Evolutionary conservation across 2,113 vertebrate genomes (phyloP), one percentile per base, ranked within the genome.

Genomic region (Hymenochirus boettgeri): DNA sequence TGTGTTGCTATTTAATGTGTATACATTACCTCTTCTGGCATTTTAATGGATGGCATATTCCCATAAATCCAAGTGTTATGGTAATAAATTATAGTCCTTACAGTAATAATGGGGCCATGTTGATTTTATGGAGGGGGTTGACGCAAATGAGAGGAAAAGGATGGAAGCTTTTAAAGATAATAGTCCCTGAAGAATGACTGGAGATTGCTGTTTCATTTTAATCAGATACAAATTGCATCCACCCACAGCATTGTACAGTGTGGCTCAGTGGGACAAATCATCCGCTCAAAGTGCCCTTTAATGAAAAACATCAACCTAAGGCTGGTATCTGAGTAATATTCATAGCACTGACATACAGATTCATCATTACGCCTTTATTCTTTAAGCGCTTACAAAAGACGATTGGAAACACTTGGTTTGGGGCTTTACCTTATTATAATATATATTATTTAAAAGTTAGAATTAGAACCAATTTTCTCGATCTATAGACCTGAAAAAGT

Each of bases 181-280:
- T 48, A 48, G n/a, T 42, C 18, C 8, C 19, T 21, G 15, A 22
- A 2, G 18, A 48, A 22, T 48, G 9, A 21, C 46, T 48, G 4
- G 46, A 48, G 46, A 48, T 11, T 48, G 21, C 10, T 8, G 19
- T 9, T 3, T 48, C 21, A 48, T 48, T 48, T 48, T 48, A 48
- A 22, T 48, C 46, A 48, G 18, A 22, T 22, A 48, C 46, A 48
- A 48, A 48, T 11, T 48, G 46, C 46, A 48, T 48, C 21, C 46
- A 48, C 21, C 46, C 46, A 48, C 21, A 48, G 5, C 13, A 12
- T 48, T 48, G 21, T 48, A 48, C 18, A 9, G 13, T 4, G 21
- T 22, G 46, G 21, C 7, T 18, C 46, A n/a, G 19, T 21, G 46
- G 46, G 21, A 23, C 46, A 48, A 48, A 21, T 48, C 21, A 48